Percentiles rank a stretch among this genome's conserved stretches.
phyloP scores from a whole-genome alignment of 2,888 invertebrate genomes.

The Epirrhoe tristata region DNA sequence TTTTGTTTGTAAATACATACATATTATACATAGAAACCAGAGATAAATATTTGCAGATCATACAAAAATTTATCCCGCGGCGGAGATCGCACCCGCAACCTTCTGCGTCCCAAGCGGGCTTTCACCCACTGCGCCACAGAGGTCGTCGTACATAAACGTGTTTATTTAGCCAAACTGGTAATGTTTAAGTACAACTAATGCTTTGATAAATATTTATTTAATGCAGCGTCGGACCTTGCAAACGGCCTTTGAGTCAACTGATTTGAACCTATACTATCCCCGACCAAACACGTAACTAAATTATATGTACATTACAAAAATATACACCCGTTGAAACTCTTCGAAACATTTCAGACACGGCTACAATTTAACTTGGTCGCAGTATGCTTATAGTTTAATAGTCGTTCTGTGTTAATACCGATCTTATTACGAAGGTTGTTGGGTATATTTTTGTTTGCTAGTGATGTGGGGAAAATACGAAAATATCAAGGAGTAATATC shows the following conservation, averaged over 20 bases:
- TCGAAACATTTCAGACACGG: conserved; percentile 4
- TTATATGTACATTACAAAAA: conserved; percentile 28
- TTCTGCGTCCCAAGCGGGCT: too few relatives aligned
- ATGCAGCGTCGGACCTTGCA: conserved; percentile 53
- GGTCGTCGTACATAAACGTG: too few relatives aligned
- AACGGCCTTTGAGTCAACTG: conserved; percentile 64
- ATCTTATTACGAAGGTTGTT: not conserved
- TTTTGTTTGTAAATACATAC: too few relatives aligned
- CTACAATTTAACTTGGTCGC: conserved; percentile 22
- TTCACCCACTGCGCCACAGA: too few relatives aligned
- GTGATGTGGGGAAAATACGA: conserved; percentile 7
- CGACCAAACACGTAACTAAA: conserved; percentile 34
- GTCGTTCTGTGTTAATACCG: not conserved
- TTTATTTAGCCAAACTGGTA: conserved; percentile 1
- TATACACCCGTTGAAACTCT: not conserved
- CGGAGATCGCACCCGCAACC: too few relatives aligned
- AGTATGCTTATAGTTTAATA: not conserved
- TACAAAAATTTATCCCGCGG: too few relatives aligned
- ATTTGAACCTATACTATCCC: conserved; percentile 65
- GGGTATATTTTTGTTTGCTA: conserved; percentile 1
- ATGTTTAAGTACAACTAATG: not conserved
- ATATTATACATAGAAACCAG: too few relatives aligned
- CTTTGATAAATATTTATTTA: conserved; percentile 24
- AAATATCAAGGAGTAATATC: conserved; percentile 12
- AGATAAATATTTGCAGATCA: too few relatives aligned